Conservation (phyloP, 2,113 vertebrate genomes). For the Chlorodrepanis virens region DNA sequence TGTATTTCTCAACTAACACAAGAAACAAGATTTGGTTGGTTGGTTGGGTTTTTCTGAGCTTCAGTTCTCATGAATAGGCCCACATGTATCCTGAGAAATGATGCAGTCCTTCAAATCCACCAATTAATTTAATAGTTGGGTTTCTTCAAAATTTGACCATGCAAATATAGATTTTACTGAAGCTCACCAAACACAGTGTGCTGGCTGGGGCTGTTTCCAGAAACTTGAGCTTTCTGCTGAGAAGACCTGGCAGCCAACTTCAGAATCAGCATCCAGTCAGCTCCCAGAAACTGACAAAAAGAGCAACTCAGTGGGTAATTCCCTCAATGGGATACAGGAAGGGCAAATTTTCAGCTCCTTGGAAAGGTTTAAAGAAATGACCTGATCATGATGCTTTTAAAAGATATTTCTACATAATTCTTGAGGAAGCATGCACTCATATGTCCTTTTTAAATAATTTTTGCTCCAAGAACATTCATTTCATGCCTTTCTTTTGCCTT, state of each 20-base stretch:
- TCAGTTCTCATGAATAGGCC: neutral
- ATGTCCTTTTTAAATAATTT: neutral
- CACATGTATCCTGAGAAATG: neutral
- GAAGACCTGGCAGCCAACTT: slow-evolving; percentile 25
- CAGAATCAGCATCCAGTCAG: slow-evolving; percentile 31
- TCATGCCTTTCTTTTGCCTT: neutral
- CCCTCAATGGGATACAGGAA: slow-evolving; percentile 52
- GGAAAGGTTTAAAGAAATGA: slow-evolving; percentile 36
- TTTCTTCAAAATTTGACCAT: slow-evolving; percentile 2
- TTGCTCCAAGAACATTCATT: neutral
- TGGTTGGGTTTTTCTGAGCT: neutral
- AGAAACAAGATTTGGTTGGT: neutral
- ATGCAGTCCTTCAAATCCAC: neutral
- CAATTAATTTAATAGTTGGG: neutral
- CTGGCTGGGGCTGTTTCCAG: slow-evolving; percentile 54
- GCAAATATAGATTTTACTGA: neutral
- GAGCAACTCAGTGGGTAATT: slow-evolving; percentile 53
- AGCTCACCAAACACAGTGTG: slow-evolving; percentile 43
- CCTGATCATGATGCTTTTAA: neutral
- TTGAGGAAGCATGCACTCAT: neutral
- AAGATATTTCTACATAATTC: neutral
- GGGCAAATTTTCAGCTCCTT: slow-evolving; percentile 37
- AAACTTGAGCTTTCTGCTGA: slow-evolving; percentile 41
- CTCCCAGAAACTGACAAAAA: slow-evolving; percentile 43
- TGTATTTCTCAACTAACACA: neutral